Percentiles rank a stretch among this genome's conserved stretches.
Conservation (phyloP, 2,113 vertebrate genomes). For the Aphelocoma coerulescens region DNA sequence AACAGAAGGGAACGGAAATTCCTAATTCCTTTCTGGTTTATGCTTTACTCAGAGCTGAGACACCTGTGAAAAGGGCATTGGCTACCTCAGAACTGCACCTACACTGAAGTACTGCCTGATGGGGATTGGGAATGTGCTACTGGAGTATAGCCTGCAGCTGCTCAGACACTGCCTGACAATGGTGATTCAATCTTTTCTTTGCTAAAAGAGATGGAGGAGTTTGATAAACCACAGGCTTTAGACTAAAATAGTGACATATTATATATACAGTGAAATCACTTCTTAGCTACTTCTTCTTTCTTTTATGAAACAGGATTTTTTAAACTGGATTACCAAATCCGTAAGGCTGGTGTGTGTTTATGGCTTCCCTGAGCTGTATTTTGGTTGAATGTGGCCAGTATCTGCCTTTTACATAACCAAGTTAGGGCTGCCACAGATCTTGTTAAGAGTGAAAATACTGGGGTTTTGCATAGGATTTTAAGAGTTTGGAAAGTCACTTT, state of each 20-base stretch:
- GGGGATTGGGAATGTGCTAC: background rate
- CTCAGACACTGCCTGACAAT: background rate
- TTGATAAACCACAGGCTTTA: background rate
- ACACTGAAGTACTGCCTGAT: rapidly evolving
- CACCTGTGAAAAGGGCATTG: background rate
- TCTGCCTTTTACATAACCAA: background rate
- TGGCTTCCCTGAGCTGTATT: background rate
- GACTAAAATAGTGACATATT: background rate
- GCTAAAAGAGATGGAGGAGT: background rate
- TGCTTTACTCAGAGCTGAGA: background rate
- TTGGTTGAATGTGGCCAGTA: background rate
- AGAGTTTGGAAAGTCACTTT: background rate
- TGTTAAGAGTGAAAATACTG: background rate
- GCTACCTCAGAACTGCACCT: background rate
- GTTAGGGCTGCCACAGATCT: background rate
- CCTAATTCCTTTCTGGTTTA: background rate
- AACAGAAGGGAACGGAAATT: background rate
- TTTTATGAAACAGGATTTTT: background rate
- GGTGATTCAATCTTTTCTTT: background rate
- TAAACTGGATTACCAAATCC: background rate
- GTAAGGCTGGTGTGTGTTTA: background rate
- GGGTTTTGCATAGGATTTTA: background rate
- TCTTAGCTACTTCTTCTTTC: background rate
- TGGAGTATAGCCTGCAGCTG: background rate
- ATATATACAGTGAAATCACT: background rate